Conservation (phyloP, 2,113 vertebrate genomes). For the Hipposideros armiger region DNA sequence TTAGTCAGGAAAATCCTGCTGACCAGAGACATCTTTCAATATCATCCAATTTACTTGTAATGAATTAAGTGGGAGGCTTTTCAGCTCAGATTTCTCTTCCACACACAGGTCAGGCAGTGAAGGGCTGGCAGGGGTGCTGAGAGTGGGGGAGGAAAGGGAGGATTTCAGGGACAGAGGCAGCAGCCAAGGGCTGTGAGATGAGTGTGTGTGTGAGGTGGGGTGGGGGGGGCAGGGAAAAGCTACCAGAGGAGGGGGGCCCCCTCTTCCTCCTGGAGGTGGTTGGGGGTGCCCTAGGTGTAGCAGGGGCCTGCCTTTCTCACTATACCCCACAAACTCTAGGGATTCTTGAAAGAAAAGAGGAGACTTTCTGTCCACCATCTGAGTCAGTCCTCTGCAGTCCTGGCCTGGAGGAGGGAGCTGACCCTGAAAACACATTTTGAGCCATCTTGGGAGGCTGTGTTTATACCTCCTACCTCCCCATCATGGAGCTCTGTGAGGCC, state of each 20-base stretch:
- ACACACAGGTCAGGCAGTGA: not conserved
- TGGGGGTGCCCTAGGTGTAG: too few relatives aligned
- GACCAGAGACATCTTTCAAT: constrained; percentile 40
- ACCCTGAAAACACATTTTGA: not conserved
- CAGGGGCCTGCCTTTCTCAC: not conserved
- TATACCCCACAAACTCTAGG: not conserved
- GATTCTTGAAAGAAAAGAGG: not conserved
- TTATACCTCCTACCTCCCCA: not conserved
- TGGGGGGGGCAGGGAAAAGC: not conserved
- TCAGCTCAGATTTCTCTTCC: not conserved
- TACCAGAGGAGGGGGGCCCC: not conserved
- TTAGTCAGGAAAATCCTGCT: constrained; percentile 52
- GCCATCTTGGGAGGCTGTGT: not conserved
- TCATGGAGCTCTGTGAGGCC: not conserved
- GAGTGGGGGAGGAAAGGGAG: too few relatives aligned
- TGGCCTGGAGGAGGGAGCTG: not conserved
- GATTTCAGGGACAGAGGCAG: not conserved
- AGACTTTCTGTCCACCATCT: not conserved
- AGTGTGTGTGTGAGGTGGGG: too few relatives aligned
- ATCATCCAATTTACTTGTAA: constrained; percentile 44
- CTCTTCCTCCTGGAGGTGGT: not conserved
- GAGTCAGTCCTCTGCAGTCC: not conserved
- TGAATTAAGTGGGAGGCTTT: constrained; percentile 13
- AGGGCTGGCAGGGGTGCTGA: not conserved
- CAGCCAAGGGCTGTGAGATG: rapidly evolving